These are phyloP conservation scores for Sapayoa aenigma DNA, from an alignment of 2,113 vertebrate species.

Conservation along the genomic window DNA sequence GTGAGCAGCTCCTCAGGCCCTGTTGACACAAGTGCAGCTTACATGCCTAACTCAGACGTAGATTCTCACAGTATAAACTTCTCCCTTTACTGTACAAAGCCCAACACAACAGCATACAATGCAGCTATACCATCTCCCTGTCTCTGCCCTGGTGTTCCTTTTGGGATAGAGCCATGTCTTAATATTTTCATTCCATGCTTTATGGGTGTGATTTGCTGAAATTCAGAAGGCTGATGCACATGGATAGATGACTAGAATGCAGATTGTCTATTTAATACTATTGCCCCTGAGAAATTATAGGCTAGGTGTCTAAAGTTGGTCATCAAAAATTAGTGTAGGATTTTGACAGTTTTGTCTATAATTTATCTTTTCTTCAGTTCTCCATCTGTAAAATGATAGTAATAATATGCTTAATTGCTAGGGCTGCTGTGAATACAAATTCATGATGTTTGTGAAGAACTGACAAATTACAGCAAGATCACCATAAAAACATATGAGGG, in stretches of 20 bases:
- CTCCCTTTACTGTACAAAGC: neutral
- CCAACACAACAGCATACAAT: neutral
- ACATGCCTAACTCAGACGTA: neutral
- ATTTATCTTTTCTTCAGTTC: conserved; percentile 45
- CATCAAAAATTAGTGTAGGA: conserved; percentile 39
- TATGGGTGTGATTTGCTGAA: neutral
- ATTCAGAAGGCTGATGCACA: neutral
- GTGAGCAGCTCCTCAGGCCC: neutral
- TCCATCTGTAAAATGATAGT: conserved; percentile 45
- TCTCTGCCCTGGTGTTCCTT: neutral
- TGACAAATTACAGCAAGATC: conserved; percentile 32
- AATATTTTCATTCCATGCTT: neutral
- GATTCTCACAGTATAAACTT: neutral
- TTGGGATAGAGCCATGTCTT: neutral
- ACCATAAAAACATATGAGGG: conserved; percentile 19
- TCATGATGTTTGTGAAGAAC: conserved; percentile 34
- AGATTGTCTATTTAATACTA: conserved; percentile 14
- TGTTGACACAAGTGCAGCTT: neutral
- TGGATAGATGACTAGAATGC: neutral
- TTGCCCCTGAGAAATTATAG: conserved; percentile 31
- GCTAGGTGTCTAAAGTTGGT: conserved; percentile 48
- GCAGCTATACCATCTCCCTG: neutral
- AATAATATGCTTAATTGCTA: conserved; percentile 50
- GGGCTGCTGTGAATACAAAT: conserved; percentile 53
- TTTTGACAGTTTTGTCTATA: conserved; percentile 37